Conservation (phyloP, 2,113 vertebrate genomes). For the Platycercus adscitus region DNA sequence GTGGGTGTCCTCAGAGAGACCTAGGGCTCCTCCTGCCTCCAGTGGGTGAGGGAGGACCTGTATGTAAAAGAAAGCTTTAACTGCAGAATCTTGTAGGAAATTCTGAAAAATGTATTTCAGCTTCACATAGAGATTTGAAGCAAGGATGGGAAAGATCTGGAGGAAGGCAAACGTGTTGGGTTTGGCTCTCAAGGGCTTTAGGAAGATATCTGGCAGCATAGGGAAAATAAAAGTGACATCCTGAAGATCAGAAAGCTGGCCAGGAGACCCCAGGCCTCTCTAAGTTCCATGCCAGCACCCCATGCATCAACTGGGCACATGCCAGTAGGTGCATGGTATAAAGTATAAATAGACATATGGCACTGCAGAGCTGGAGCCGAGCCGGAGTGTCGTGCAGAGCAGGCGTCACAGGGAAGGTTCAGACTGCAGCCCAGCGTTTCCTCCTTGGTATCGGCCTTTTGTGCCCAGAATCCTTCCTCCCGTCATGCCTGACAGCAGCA, state of each 20-base stretch:
- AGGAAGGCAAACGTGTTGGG: not conserved
- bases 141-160: not conserved
- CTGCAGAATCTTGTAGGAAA: not conserved
- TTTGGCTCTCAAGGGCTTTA: not conserved
- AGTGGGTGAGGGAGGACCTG: not conserved
- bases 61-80: not conserved
- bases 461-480: not conserved
- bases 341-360: constrained; percentile 35
- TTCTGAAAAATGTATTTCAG: not conserved
- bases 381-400: not conserved
- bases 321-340: not conserved
- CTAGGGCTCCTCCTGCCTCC: not conserved
- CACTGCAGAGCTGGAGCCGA: not conserved
- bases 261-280: not conserved
- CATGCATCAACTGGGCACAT: fast-evolving
- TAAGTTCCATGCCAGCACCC: not conserved
- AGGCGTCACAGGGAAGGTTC: not conserved
- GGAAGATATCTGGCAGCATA: not conserved
- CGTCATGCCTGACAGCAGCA: not conserved
- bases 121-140: not conserved
- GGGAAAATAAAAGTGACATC: not conserved
- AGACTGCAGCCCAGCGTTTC: not conserved
- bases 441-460: not conserved
- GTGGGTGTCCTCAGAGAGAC: not conserved
- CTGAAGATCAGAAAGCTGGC: not conserved